These are phyloP conservation scores for Drosophila funebris DNA, from an alignment of 1,140 invertebrate genomes.

Conservation along the genomic window DNA sequence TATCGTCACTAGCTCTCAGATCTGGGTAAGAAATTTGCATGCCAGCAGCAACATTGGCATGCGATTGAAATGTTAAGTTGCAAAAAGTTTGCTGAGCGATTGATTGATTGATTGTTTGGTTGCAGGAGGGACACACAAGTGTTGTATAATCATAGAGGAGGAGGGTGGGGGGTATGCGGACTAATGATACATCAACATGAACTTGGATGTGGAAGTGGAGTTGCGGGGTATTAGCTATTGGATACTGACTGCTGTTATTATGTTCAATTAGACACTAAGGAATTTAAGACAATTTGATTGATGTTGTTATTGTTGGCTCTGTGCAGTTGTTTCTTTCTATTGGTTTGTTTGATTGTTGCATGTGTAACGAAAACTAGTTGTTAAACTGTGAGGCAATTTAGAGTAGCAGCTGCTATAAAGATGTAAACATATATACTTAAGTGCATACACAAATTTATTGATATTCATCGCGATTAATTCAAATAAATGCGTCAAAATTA, in stretches of 20 bases:
- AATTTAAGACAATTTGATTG: constrained; percentile 45
- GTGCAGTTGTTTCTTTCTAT: constrained; percentile 1
- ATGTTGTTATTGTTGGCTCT: constrained; percentile 29
- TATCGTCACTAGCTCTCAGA: constrained; percentile 29
- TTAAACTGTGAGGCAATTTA: constrained; percentile 1
- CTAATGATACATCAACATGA: constrained; percentile 38
- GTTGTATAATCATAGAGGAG: neutral
- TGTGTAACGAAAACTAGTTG: constrained; percentile 9
- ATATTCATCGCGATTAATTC: neutral
- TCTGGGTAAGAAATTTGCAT: constrained; percentile 34
- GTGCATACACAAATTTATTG: too few species aligned
- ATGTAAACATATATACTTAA: neutral
- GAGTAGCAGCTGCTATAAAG: too few species aligned
- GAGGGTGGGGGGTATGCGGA: neutral
- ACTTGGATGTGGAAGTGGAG: neutral
- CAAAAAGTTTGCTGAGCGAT: constrained; percentile 39
- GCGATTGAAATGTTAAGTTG: constrained; percentile 53
- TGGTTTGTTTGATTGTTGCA: neutral
- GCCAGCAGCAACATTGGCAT: constrained; percentile 17
- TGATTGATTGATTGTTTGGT: constrained; percentile 40
- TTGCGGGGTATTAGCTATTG: neutral
- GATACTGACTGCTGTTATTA: constrained; percentile 30
- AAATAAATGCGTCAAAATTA: too few species aligned
- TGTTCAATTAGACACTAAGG: constrained; percentile 44
- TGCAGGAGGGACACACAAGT: neutral